Evolutionary conservation across 2,113 vertebrate genomes (phyloP), one percentile per base, ranked within the genome.

Genomic region (Paramormyrops kingsleyae): DNA sequence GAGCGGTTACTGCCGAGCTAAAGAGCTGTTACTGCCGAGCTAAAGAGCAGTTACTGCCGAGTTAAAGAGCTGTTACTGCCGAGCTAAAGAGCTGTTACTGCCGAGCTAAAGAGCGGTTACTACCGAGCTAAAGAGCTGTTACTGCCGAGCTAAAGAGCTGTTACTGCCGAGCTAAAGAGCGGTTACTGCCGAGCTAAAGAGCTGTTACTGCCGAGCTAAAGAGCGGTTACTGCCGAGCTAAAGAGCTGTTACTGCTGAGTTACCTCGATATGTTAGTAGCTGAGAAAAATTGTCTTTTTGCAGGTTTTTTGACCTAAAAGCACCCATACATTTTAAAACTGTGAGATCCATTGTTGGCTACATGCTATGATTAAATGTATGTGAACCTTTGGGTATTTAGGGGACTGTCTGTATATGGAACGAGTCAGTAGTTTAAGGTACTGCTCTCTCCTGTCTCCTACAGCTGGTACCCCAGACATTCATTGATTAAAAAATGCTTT

Each of bases 391-490:
- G 6, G 21, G 39, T 50, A 44, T 88, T n/a, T 15, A 21, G 39
- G 15, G 49, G 31, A 44, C 21, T 62, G 6, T 39, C 9, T 88
- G 15, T 31, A 10, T 21, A 70, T 66, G 15, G 74, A 74, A 19
- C 13, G 12, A 39, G 6, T 80, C 49, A 10, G 39, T 27, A 47
- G 47, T 13, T 15, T 35, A 39, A 87, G 59, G 27, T 87, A 6
- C 47, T 88, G 85, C 66, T 90, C 47, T 87, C 89, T 88, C 35
- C 86, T 83, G 66, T 31, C 66, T 86, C 52, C 89, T 83, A 83
- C 46, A 88, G 89, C 52, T 90, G 15, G 27, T 27, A 15, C 24
- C 47, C n/a, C 12, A 4, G 31, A 70, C 46, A n/a, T 27, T 88
- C 62, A 27, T 31, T 74, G 21, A 88, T 49, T 24, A 27, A 74